Evolutionary conservation across 2,113 vertebrate species (phyloP).

Genomic region (Paramisgurnus dabryanus): DNA sequence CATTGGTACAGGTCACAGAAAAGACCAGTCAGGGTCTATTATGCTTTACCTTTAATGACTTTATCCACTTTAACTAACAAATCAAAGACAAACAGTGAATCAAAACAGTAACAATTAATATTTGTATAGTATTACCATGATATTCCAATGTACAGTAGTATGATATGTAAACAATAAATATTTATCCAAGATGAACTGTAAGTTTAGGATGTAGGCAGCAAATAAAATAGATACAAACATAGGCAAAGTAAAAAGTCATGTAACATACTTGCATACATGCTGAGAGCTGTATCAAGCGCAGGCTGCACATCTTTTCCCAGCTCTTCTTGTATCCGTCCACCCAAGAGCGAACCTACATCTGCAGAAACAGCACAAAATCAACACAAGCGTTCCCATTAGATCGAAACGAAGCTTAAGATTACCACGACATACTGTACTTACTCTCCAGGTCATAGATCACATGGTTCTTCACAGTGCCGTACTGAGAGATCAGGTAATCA

Average conservation of each 20-base stretch:
- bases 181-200: too few relatives aligned
- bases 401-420: neutral
- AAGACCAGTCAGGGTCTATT: constrained; percentile 53
- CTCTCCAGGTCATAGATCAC: constrained; percentile 87
- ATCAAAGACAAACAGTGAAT: constrained; percentile 64
- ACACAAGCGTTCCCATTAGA: neutral
- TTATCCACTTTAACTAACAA: constrained; percentile 84
- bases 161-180: too few relatives aligned
- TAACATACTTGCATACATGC: constrained; percentile 84
- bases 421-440: constrained; percentile 73
- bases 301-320: constrained; percentile 82
- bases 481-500: constrained; percentile 84
- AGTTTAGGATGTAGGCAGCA: neutral
- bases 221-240: constrained; percentile 44
- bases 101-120: constrained; percentile 16
- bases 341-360: constrained; percentile 86
- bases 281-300: constrained; percentile 77
- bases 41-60: constrained; percentile 81
- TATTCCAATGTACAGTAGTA: neutral
- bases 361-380: constrained; percentile 32
- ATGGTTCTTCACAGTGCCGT: constrained; percentile 82
- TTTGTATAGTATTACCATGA: constrained; percentile 14
- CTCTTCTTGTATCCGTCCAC: constrained; percentile 77
- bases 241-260: constrained; percentile 22
- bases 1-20: constrained; percentile 63